Evolutionary conservation across 2,888 invertebrate genomes (phyloP), one percentile per base, ranked within the genome.

Genomic region (Drosophila neutralis): DNA sequence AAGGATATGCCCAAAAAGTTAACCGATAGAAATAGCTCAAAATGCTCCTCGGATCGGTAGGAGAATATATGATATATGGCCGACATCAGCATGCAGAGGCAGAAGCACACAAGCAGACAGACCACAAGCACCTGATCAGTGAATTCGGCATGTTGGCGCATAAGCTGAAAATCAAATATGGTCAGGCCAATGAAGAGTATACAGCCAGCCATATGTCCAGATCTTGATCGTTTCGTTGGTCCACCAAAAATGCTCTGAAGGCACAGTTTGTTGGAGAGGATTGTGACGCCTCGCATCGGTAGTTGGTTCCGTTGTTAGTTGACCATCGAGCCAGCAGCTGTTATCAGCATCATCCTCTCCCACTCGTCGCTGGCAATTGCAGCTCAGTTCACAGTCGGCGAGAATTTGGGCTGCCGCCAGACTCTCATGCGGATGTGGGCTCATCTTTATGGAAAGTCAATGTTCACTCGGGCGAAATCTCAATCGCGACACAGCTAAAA

Each of bases 181-280:
- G 98, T 97, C 80, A 98, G 94, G 58, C 96, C 96, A 71, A 97
- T 94, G 90, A 99, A 97, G 61, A 98, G 93, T 92, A 96, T 94
- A 94, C 97, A 96, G 13, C 97, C 97, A 88, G 97, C 96, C 90
- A 99, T 94, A 92, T 99, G 99, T 98, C 99, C 99, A 99, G 91
- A 99, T 98, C 92, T 99, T 99, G 92, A 99, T 95, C 1, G 98
- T 98, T 93, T 99, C 99, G 92, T 99, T 99, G 65, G 97, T 98
- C 98, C 98, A 98, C 96, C 98, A 97, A 94, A 98, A 91, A 98
- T 94, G 92, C 98, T 98, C 94, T 97, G 97, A 92, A 98, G 94
- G 91, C 98, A 98, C 83, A 97, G 94, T 92, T 95, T 95, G n/a
- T 96, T 96, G 8, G 96, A 96, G 61, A 98, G 94, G 80, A 96